Percentiles rank a stretch among this genome's conserved stretches.
Conservation (phyloP, 2,888 invertebrate genomes). For the Stramonita haemastoma region DNA sequence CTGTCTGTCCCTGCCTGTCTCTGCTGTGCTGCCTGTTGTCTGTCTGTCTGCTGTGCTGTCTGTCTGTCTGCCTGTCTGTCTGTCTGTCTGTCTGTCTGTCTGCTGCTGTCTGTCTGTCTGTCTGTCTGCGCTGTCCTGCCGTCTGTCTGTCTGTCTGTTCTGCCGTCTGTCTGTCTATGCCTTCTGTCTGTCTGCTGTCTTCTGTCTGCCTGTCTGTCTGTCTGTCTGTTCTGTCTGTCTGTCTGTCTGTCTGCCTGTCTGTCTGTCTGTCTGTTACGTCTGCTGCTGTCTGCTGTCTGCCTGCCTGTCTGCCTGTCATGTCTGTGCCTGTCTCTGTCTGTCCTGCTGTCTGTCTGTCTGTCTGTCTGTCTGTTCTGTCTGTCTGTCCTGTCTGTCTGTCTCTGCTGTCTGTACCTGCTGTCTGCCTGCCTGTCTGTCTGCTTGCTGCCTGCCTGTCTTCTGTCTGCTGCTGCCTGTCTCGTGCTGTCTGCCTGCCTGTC, state of each 20-base stretch:
- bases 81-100: no score
- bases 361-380: no score
- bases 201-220: background rate
- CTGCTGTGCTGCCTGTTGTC: background rate
- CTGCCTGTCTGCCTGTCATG: background rate
- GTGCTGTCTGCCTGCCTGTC: no score
- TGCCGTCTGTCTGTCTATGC: no score
- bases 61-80: no score
- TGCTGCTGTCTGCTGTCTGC: background rate
- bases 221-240: background rate
- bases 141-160: no score
- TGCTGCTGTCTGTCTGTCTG: no score
- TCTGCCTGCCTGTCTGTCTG: background rate
- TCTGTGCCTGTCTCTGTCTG: no score
- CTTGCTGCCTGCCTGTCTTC: background rate
- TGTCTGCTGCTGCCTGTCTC: no score
- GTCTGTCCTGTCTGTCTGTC: no score
- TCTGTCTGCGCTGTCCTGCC: no score
- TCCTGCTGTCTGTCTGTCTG: no score
- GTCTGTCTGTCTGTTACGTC: background rate
- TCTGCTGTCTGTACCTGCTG: background rate
- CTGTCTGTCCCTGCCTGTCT: background rate
- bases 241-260: background rate
- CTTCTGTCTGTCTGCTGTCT: background rate
- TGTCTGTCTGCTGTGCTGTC: background rate